Evolutionary conservation across 1,140 invertebrate species (phyloP).

Genomic region (Ceratina australensis): DNA sequence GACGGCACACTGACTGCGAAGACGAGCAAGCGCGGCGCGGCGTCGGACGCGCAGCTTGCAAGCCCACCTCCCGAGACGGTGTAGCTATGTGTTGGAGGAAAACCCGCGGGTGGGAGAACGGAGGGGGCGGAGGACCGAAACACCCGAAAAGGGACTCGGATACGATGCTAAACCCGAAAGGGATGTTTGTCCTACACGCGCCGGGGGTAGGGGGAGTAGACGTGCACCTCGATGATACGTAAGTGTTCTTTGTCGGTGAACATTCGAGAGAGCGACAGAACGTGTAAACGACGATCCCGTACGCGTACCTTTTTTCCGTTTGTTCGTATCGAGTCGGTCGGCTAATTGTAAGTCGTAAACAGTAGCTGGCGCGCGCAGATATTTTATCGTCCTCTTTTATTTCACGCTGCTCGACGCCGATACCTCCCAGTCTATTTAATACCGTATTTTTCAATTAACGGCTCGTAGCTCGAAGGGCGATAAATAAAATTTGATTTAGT

Average conservation of each 20-base stretch:
- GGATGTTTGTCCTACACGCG: conserved; percentile 52
- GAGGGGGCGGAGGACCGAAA: conserved; percentile 17
- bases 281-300: background rate
- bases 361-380: too few species aligned
- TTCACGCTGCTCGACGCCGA: too few species aligned
- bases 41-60: conserved; percentile 68
- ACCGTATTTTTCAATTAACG: too few species aligned
- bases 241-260: conserved; percentile 3
- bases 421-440: too few species aligned
- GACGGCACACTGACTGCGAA: conserved; percentile 77
- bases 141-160: conserved; percentile 3
- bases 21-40: conserved; percentile 67
- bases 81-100: conserved; percentile 37
- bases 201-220: conserved; percentile 7
- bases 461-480: too few species aligned
- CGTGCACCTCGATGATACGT: conserved; percentile 35
- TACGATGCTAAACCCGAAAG: conserved; percentile 29
- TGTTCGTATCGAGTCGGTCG: background rate
- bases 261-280: background rate
- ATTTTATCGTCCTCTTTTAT: too few species aligned
- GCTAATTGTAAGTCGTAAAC: background rate
- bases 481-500: background rate
- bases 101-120: conserved; percentile 26
- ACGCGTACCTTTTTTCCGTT: background rate
- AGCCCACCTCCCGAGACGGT: conserved; percentile 58